These are phyloP conservation scores for Coregonus suidteri DNA, from an alignment of 2,797 vertebrate species.

Conservation along the genomic window DNA sequence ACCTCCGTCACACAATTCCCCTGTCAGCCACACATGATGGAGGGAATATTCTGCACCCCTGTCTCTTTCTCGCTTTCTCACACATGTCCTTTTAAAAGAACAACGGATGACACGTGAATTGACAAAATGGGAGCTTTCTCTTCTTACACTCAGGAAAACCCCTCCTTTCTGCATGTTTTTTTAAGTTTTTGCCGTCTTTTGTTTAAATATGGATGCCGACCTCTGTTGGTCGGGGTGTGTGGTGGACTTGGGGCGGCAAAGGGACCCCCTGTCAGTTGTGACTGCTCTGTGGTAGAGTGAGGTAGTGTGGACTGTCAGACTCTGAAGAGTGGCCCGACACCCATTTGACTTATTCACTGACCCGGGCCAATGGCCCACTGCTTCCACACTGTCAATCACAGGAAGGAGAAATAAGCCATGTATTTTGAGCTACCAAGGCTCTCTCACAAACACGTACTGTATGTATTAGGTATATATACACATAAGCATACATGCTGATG, in stretches of 20 bases:
- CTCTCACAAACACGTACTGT: neutral
- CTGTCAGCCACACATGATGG: neutral
- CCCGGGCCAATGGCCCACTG: constrained; percentile 8
- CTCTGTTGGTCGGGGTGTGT: constrained; percentile 14
- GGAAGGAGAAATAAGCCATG: constrained; percentile 3
- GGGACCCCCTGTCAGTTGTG: constrained; percentile 21
- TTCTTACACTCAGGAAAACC: neutral
- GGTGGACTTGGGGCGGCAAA: neutral
- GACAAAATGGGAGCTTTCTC: neutral
- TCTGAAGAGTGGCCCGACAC: neutral
- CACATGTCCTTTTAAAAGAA: neutral
- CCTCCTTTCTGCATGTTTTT: neutral
- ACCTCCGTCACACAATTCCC: constrained; percentile 7
- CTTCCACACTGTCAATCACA: constrained; percentile 25
- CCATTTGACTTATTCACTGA: constrained; percentile 14
- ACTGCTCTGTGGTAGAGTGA: constrained; percentile 4
- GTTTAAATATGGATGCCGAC: constrained; percentile 27
- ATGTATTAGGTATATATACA: neutral
- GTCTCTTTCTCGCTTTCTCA: neutral
- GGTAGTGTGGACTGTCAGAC: constrained; percentile 19
- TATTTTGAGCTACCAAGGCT: neutral
- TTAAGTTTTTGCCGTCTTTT: neutral
- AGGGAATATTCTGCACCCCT: neutral
- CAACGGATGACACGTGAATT: neutral
- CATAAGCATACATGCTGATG: neutral